Evolutionary conservation across 2,797 vertebrate species (phyloP), one percentile per base, ranked within the genome.

Genomic region (Vireo griseus): DNA sequence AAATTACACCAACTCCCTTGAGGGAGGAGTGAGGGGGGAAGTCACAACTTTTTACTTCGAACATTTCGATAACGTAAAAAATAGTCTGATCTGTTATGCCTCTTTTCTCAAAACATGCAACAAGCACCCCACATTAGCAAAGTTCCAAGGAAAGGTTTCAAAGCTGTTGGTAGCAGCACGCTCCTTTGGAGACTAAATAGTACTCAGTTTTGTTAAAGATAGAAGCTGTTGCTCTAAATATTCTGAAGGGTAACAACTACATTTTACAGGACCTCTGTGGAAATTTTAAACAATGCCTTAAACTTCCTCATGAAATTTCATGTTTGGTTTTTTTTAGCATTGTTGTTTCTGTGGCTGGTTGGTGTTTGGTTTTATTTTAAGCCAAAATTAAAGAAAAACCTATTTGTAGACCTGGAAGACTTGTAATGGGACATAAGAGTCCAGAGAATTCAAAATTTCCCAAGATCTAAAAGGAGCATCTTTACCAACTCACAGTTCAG

Each of bases 211-310:
- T 54, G 50, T 78, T 51, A 67, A 65, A 87, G 33, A 82, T 2
- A 80, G 48, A 88, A 83, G 35, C 17, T 51, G 24, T 16, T 54
- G 24, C n/a, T 77, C 77, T 71, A 85, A 86, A 74, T 66, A 76
- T 55, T 63, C 42, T 61, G 26, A 39, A 40, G 47, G n/a, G 9
- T 47, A 88, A 74, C 40, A 85, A 39, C 33, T 62, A 11, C 39
- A 29, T 80, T 80, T 89, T 47, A 83, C 42, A 88, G 28, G 28
- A 76, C 10, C 21, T 54, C 24, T 19, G 12, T 11, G 45, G 10
- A 92, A 81, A 71, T 26, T 54, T 59, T 77, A 42, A 73, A 55
- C 0, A 3, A 89, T 31, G 51, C 24, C 91, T 84, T 63, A 76
- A 79, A 74, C 10, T 21, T 52, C 3, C 29, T 59, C 37, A 42